These are phyloP conservation scores for Myrmecobius fasciatus DNA, from an alignment of 2,113 vertebrate species.

Conservation along the genomic window DNA sequence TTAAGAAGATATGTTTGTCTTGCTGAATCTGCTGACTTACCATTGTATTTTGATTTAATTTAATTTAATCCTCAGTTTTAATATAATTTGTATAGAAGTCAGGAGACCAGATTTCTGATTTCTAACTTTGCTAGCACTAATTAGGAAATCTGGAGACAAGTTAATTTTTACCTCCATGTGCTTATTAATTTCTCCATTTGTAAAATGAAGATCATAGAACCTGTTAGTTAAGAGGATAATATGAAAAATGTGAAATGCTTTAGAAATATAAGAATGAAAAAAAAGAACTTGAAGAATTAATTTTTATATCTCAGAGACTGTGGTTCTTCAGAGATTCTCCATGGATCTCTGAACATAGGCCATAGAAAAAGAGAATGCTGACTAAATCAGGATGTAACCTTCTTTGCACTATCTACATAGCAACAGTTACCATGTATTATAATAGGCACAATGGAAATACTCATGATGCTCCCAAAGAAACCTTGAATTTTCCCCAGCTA, in stretches of 20 bases:
- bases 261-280: constrained; percentile 28
- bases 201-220: background rate
- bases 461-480: background rate
- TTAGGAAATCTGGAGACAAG: background rate
- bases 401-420: background rate
- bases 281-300: background rate
- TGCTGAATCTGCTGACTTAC: background rate
- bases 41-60: background rate
- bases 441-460: background rate
- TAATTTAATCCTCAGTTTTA: background rate
- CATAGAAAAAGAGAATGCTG: background rate
- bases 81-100: background rate
- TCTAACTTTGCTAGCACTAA: background rate
- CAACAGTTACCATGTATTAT: background rate
- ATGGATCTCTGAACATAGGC: background rate
- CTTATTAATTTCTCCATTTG: background rate
- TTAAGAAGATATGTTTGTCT: background rate
- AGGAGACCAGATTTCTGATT: background rate
- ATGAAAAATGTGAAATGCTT: constrained; percentile 24
- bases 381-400: background rate
- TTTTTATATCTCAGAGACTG: background rate
- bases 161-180: background rate
- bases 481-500: background rate
- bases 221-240: background rate
- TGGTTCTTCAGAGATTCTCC: background rate